phyloP scores from a whole-genome alignment of 2,797 vertebrate species.

The Margarornis squamiger region DNA sequence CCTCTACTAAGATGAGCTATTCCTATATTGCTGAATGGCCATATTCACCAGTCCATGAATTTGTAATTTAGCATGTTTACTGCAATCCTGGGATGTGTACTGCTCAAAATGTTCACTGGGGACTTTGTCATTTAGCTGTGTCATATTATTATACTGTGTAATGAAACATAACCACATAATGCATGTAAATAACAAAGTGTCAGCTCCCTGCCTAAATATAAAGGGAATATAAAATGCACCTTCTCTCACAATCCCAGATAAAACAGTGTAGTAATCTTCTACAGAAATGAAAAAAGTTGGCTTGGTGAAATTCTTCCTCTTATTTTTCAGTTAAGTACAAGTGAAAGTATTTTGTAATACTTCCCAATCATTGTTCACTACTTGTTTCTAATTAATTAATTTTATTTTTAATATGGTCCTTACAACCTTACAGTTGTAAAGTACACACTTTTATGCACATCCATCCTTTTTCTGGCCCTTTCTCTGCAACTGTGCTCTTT shows the following conservation, averaged over 20 bases:
- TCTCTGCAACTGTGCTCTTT: background rate
- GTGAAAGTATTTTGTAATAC: background rate
- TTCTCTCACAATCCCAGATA: background rate
- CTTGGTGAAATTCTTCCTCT: background rate
- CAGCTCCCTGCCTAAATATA: constrained; percentile 37
- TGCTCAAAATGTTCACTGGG: constrained; percentile 17
- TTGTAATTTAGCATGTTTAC: constrained; percentile 19
- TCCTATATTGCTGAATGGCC: background rate
- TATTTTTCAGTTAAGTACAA: constrained; percentile 18
- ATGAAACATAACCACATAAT: constrained; percentile 61
- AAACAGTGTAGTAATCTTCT: constrained; percentile 6
- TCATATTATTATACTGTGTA: constrained; percentile 48
- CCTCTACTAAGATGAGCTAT: constrained; percentile 19
- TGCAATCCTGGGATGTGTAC: background rate
- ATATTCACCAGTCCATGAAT: constrained; percentile 14
- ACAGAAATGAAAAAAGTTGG: background rate
- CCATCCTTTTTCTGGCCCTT: background rate
- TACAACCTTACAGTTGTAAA: background rate
- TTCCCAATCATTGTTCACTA: background rate
- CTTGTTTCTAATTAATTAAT: background rate
- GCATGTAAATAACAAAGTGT: constrained; percentile 56
- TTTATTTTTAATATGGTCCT: background rate
- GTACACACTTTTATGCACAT: background rate
- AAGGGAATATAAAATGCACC: constrained; percentile 22
- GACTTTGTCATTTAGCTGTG: constrained; percentile 49